These are phyloP conservation scores for Dichetophora obliterata DNA, from an alignment of 2,888 invertebrate species.

Conservation along the genomic window DNA sequence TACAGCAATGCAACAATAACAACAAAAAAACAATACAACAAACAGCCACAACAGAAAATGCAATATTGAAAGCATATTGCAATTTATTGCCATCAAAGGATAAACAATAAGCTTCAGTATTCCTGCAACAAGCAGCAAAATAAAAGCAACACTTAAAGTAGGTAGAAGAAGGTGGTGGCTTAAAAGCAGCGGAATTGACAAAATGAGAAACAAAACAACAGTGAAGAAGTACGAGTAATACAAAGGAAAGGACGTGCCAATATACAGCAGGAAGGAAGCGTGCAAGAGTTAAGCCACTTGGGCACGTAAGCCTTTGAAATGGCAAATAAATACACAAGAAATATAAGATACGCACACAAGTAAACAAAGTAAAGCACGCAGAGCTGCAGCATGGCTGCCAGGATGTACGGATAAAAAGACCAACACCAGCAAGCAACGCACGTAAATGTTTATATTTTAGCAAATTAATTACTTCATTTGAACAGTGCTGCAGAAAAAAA, in stretches of 20 bases:
- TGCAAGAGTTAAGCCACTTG: constrained; percentile 34
- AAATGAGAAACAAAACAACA: background rate
- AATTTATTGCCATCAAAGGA: constrained; percentile 38
- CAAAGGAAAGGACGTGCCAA: background rate
- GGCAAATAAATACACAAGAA: constrained; percentile 26
- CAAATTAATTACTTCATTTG: constrained; percentile 55
- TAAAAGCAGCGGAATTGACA: no score
- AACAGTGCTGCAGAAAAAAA: constrained; percentile 26
- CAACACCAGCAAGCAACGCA: background rate
- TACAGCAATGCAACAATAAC: constrained; percentile 17
- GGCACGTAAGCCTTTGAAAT: constrained; percentile 39
- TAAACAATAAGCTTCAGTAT: constrained; percentile 30
- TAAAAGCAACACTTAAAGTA: no score
- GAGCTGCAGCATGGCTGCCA: background rate
- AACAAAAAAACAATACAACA: constrained; percentile 10
- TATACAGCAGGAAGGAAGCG: background rate
- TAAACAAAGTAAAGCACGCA: background rate
- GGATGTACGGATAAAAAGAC: background rate
- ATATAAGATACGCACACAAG: background rate
- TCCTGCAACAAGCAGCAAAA: background rate
- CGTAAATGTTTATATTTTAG: constrained; percentile 42
- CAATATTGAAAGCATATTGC: constrained; percentile 38
- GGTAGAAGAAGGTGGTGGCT: no score
- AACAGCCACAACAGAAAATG: constrained; percentile 14
- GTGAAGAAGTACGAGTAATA: background rate